Evolutionary conservation across 2,888 invertebrate species (phyloP), one percentile per base, ranked within the genome.

Genomic region (Exephanes ischioxanthus): DNA sequence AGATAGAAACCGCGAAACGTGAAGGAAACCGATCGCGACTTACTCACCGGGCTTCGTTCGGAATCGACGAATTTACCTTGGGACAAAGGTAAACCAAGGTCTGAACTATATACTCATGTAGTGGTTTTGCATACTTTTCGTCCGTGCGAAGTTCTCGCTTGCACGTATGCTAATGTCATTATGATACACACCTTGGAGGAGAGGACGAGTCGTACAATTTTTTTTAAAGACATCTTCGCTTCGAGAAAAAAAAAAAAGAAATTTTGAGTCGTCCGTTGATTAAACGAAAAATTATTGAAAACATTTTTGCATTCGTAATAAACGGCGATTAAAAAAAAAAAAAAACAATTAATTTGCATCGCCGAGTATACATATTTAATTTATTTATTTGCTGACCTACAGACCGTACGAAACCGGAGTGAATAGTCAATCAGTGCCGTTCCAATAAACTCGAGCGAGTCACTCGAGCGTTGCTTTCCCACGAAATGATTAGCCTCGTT

Each of bases 381-480:
- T 48, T 14, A 61, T 45, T 77, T 63, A 67, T 68, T 75, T 51
- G 41, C 6, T 63, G 26, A 66, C 41, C 33, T 16, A 16, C 7
- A 70, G 16, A 48, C 16, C 26, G n/a, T 30, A 71, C 68, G 61
- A 26, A 37, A 67, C 58, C n/a, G 19, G 51, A 37, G 51, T 41
- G 19, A 67, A 63, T 63, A 16, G 61, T 68, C 72, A 63, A 83
- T 85, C 83, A 73, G 80, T 73, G 72, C 22, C 75, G 75, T 85
- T 72, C 80, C 80, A 80, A 68, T 80, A 76, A 48, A 83, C 77
- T 61, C 58, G 58, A 33, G 51, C 48, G 63, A 80, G 9, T 83
- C 85, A 73, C 67, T 77, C 80, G 63, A 73, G 85, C 85, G 85
- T 80, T 77, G 66, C 77, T 85, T 85, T 85, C 85, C 85, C 85